These are phyloP conservation scores for Physeter macrocephalus DNA, from an alignment of 2,113 vertebrate species.

Conservation along the genomic window DNA sequence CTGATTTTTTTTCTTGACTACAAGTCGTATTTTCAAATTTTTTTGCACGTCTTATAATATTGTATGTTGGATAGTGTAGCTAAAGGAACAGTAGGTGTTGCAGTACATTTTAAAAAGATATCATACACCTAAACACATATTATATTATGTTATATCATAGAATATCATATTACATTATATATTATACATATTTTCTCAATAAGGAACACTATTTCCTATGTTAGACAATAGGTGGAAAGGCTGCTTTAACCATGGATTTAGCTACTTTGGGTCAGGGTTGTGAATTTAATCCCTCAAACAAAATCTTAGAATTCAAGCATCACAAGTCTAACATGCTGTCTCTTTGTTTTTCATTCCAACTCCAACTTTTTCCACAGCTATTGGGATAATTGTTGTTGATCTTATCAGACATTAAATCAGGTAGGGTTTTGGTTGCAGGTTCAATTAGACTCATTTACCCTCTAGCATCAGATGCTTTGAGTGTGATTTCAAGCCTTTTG, in stretches of 20 bases:
- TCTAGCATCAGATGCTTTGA: neutral
- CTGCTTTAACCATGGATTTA: neutral
- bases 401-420: neutral
- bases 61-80: neutral
- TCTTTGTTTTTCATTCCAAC: neutral
- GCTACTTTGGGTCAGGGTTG: neutral
- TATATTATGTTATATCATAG: neutral
- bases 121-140: neutral
- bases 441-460: neutral
- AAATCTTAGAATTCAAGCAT: neutral
- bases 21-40: neutral
- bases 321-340: neutral
- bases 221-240: neutral
- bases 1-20: neutral
- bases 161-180: neutral
- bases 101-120: neutral
- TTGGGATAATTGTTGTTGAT: neutral
- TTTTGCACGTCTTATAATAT: neutral
- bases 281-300: neutral
- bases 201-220: neutral
- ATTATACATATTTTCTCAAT: neutral
- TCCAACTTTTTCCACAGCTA: neutral
- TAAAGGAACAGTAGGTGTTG: neutral
- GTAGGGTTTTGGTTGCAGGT: neutral
- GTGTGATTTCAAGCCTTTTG: neutral